Conservation (phyloP, 2,113 vertebrate genomes). For the Oncorhynchus clarkii region DNA sequence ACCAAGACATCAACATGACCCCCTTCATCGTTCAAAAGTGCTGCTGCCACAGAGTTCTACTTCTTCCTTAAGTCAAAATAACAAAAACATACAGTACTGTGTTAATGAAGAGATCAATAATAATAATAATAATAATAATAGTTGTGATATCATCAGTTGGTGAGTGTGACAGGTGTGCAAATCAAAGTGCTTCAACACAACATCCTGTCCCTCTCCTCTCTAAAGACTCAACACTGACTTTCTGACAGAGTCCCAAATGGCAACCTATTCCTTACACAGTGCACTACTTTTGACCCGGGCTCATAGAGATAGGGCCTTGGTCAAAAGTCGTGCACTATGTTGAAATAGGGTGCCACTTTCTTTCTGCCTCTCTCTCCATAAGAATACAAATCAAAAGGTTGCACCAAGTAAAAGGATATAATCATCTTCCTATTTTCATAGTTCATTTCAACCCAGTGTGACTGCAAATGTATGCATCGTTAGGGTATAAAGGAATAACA, state of each 20-base stretch:
- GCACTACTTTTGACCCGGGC: too few relatives aligned
- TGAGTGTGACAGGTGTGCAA: slow-evolving; percentile 83
- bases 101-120: slow-evolving; percentile 74
- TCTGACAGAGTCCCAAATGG: slow-evolving; percentile 26
- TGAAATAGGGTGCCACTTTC: background rate
- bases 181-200: slow-evolving; percentile 81
- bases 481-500: slow-evolving; percentile 44
- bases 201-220: slow-evolving; percentile 74
- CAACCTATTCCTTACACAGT: too few relatives aligned
- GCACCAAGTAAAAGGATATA: slow-evolving; percentile 16
- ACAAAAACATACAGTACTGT: slow-evolving; percentile 91
- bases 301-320: too few relatives aligned
- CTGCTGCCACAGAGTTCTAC: slow-evolving; percentile 71
- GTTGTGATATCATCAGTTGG: slow-evolving; percentile 61
- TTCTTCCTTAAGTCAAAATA: slow-evolving; percentile 57
- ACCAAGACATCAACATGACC: slow-evolving; percentile 53
- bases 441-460: slow-evolving; percentile 47
- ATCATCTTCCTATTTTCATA: slow-evolving; percentile 21
- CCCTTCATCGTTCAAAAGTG: slow-evolving; percentile 79
- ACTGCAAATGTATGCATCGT: slow-evolving; percentile 51
- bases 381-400: background rate
- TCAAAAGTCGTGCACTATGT: too few relatives aligned
- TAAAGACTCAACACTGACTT: slow-evolving; percentile 31
- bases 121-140: slow-evolving; percentile 18
- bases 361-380: background rate